Evolutionary conservation across 2,888 invertebrate genomes (phyloP), one percentile per base, ranked within the genome.

Genomic region (Nomada ferruginata): DNA sequence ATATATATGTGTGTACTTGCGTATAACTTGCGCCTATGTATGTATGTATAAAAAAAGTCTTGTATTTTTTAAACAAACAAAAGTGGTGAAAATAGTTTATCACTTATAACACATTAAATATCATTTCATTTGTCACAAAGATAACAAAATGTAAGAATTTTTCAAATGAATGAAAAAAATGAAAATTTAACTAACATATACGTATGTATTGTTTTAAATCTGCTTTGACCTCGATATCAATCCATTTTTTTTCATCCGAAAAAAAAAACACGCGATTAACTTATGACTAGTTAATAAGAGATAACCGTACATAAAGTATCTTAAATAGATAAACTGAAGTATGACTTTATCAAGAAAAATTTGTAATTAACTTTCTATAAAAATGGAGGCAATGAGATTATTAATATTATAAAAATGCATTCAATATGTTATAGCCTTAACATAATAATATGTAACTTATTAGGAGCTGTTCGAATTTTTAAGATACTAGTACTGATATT

Each of bases 31-130:
- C 85, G 85, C 85, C 80, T 85, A 85, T 85, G 85, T 85, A 85
- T 85, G 85, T 85, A 87, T 87, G 87, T 87, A 86, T 86, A 86
- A 75, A 87, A 76, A 81, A 76, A 83, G 79, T 87, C 78, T 84
- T 84, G 82, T 85, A 88, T 83, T 88, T 88, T 85, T 83, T 86
- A 86, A 87, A 86, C 73, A 79, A 78, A 77, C 73, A 79, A 78
- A 77, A 85, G 64, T 59, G 55, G 61, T 81, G 77, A 85, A 87
- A 55, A 78, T 81, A 86, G 85, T 84, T 85, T 63, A 77, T 81
- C 78, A 83, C 80, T 83, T 80, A 83, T 76, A 78, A 83, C 76
- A 75, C 73, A 59, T 71, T 79, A 75, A 53, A 75, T 63, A 74
- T 68, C 79, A 70, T 84, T 82, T 79, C 79, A 79, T 83, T 80